Conservation (phyloP, 2,113 vertebrate genomes). For the Epinephelus cyanopodus region DNA sequence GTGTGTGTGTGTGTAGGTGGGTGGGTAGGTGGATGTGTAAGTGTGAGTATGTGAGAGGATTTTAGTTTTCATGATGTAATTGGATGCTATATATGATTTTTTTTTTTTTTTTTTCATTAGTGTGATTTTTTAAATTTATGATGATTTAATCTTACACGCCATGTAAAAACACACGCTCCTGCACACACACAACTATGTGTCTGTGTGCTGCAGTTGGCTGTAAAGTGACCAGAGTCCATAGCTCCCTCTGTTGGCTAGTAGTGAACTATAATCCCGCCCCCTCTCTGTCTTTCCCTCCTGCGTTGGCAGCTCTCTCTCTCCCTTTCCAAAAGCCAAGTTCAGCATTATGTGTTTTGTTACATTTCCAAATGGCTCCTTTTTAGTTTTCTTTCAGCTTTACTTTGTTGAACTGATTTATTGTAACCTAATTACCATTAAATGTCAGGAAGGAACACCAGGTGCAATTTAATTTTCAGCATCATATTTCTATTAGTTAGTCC, state of each 20-base stretch:
- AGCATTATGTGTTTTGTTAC: neutral
- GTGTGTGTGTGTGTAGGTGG: neutral
- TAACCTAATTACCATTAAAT: neutral
- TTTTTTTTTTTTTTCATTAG: constrained; percentile 23
- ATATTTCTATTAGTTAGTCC: neutral
- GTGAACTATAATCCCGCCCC: constrained; percentile 55
- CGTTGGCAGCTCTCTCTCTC: neutral
- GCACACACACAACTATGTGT: neutral
- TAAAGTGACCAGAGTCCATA: constrained; percentile 75
- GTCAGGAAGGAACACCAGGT: neutral
- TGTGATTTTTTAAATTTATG: constrained; percentile 31
- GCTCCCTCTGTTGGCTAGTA: constrained; percentile 80
- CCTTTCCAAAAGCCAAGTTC: constrained; percentile 14
- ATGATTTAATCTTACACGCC: constrained; percentile 24
- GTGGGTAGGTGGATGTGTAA: neutral
- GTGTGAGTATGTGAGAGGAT: neutral
- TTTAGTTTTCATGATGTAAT: constrained; percentile 18
- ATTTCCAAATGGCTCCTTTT: neutral
- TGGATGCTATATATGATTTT: constrained; percentile 19
- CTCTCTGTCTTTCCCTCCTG: constrained; percentile 24
- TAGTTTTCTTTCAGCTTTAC: neutral
- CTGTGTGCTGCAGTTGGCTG: constrained; percentile 36
- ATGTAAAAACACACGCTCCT: constrained; percentile 6
- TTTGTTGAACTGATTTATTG: neutral
- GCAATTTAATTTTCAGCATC: neutral